Percentiles rank a stretch among this genome's conserved stretches.
These are phyloP conservation scores for Corbicula japonica DNA, from an alignment of 2,888 invertebrate genomes.

Conservation along the genomic window DNA sequence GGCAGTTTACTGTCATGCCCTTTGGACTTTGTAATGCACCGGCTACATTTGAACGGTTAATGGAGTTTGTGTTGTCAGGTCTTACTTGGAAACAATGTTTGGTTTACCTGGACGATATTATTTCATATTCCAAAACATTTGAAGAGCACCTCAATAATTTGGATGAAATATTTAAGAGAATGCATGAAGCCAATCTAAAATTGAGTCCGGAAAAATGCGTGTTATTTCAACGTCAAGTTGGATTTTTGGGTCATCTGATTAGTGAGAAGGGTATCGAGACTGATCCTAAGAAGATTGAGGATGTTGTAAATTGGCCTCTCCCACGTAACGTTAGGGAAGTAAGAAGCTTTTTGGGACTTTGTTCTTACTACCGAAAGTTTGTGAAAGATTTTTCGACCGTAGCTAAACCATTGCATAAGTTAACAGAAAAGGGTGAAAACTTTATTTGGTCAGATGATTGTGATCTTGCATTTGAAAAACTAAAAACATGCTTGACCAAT, in stretches of 20 bases:
- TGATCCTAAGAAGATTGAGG: conserved; percentile 10
- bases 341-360: conserved; percentile 29
- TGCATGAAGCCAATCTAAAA: conserved; percentile 22
- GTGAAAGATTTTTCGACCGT: conserved; percentile 58
- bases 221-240: conserved; percentile 15
- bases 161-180: conserved; percentile 12
- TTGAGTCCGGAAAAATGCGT: conserved; percentile 33
- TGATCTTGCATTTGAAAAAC: conserved; percentile 39
- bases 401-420: conserved; percentile 57
- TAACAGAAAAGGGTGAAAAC: conserved; percentile 26
- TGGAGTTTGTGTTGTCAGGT: conserved; percentile 44
- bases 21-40: conserved; percentile 55
- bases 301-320: conserved; percentile 12
- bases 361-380: conserved; percentile 51
- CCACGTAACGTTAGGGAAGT: conserved; percentile 17
- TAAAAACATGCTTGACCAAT: conserved; percentile 29
- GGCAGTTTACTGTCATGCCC: conserved; percentile 54
- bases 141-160: conserved; percentile 32
- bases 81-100: conserved; percentile 46
- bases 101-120: conserved; percentile 57
- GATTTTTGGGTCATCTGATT: conserved; percentile 32
- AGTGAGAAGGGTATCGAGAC: conserved; percentile 32
- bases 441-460: conserved; percentile 58
- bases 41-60: conserved; percentile 45
- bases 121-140: conserved; percentile 47